Conservation (phyloP, 1,140 invertebrate genomes). For the Drosophila trapezifrons region DNA sequence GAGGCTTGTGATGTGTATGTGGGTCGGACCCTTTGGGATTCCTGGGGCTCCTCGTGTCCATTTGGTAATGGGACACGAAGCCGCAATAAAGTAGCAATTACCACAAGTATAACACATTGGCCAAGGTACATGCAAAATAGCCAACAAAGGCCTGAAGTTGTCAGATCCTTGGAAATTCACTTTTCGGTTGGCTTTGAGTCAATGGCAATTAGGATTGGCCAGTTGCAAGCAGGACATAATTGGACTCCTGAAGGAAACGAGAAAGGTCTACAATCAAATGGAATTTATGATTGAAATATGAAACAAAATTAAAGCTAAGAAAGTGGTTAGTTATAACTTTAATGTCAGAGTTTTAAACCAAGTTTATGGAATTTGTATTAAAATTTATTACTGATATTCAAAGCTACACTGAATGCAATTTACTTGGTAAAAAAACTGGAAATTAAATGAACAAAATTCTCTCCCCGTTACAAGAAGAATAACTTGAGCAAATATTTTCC, state of each 20-base stretch:
- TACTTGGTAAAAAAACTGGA: no score
- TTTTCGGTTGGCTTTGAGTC: not conserved
- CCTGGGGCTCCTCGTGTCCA: conserved; percentile 12
- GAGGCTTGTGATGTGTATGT: not conserved
- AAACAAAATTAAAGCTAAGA: no score
- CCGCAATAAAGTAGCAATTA: conserved; percentile 73
- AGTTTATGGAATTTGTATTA: not conserved
- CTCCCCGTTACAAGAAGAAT: no score
- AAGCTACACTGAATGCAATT: no score
- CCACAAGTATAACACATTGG: conserved; percentile 37
- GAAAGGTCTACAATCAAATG: not conserved
- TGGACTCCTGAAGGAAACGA: not conserved
- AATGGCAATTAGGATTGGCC: conserved; percentile 9
- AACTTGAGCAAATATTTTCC: no score
- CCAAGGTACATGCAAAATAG: conserved; percentile 35
- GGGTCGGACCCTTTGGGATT: conserved; percentile 19
- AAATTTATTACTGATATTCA: not conserved
- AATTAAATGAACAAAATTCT: no score
- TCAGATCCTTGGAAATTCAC: not conserved
- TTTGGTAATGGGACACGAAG: conserved; percentile 48
- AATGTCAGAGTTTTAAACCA: no score
- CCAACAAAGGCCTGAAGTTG: conserved; percentile 9
- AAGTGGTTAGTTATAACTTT: no score
- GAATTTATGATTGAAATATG: not conserved
- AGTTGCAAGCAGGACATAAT: conserved; percentile 3